Base-by-base conservation (phyloP, 2,797 vertebrate species). In the Platyrinchus mystaceus region DNA sequence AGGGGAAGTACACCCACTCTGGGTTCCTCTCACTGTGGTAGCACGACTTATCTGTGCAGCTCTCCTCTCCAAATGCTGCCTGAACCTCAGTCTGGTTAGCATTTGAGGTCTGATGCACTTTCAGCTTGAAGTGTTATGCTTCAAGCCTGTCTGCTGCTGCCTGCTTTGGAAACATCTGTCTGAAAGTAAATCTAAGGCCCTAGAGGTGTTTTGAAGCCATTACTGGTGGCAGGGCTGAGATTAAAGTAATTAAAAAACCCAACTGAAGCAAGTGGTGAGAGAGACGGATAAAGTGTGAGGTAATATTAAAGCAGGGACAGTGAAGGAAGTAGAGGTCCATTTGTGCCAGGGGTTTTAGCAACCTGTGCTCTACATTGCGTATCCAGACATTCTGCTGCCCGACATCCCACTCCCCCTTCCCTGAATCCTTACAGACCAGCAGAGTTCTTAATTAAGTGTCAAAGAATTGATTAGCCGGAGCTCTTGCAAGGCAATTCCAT, bases 381-480 rank as follows among this genome's bases (percentile, higher is more conserved):
- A 44, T 70, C 55, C 66, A 95, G 89, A 75, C 36, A 43, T 18
- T 79, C 62, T 67, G 34, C 68, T 84, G 50, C 84, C 59, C 44
- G 44, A 1, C 14, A 28, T 78, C 49, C 77, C 84, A 44, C 50
- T 59, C 75, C 39, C 37, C 17, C 62, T 90, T 93, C 43, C 67
- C 70, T 69, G 76, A 77, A 96, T 96, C 80, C 93, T 97, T 79
- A 84, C 91, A 97, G 93, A 94, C 80, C 90, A 94, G 78, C 92
- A 93, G 94, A 91, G 89, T 97, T 96, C 94, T 97, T 97, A 97
- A 97, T 97, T 97, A 98, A 97, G 94, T 97, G 94, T 97, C 96
- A 97, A 97, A 96, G 77, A 97, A 98, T 98, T 98, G 97, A 97
- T 98, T 97, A 98, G 95, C 68, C 63, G 73, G 87, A 87, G 68